phyloP scores from a whole-genome alignment of 2,113 vertebrate genomes.

The cattle (Bos taurus) region DNA sequence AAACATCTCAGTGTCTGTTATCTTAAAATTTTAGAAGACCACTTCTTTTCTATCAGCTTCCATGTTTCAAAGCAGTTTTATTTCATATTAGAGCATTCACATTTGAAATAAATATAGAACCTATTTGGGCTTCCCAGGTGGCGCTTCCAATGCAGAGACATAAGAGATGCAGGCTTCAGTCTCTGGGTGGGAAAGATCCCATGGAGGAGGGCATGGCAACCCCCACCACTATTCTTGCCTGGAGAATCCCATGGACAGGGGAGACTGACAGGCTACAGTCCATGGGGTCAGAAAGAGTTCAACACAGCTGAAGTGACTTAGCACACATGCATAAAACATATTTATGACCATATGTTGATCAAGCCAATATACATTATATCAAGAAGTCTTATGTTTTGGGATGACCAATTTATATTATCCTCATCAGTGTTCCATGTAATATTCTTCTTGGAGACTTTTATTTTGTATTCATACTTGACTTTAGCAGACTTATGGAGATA shows the following conservation, averaged over 20 bases:
- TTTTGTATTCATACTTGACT: background rate
- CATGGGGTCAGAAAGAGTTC: background rate
- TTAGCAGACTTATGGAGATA: background rate
- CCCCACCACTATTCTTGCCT: background rate
- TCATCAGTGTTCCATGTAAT: background rate
- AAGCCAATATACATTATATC: background rate
- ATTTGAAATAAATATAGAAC: slow-evolving; percentile 2
- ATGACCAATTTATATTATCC: background rate
- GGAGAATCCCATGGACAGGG: background rate
- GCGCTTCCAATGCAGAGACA: background rate
- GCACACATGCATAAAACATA: background rate
- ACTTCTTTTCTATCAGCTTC: slow-evolving; percentile 25
- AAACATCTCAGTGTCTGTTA: background rate
- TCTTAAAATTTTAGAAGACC: background rate
- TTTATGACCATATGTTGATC: background rate
- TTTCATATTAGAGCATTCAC: background rate
- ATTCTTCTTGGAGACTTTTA: background rate
- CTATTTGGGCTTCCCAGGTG: background rate
- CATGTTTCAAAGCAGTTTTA: slow-evolving; percentile 7
- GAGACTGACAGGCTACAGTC: background rate
- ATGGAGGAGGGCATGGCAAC: background rate
- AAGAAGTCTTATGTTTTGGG: background rate
- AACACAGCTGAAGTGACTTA: background rate
- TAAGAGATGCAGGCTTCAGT: background rate
- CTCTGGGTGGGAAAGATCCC: background rate